A percentile compares a stretch with the other conserved stretches of the same genome.
Evolutionary conservation across 2,113 vertebrate genomes (phyloP).

Genomic region (Tetrax tetrax): DNA sequence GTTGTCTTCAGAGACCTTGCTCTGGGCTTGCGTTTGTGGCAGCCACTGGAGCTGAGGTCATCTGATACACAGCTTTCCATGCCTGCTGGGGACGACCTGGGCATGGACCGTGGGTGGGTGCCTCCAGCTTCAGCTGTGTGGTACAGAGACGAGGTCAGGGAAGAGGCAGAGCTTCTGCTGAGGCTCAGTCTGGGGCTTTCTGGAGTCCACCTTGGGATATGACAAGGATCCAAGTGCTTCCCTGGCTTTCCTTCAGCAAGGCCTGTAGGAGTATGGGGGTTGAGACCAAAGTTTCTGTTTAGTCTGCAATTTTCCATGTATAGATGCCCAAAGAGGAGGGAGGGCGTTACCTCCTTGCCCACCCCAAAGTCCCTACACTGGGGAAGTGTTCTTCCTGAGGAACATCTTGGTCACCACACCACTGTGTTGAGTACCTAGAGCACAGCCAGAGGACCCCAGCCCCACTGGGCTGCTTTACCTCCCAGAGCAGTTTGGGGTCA

Average conservation of each 20-base stretch:
- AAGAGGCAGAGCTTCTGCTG: not conserved
- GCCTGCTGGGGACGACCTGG: not conserved
- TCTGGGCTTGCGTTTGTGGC: not conserved
- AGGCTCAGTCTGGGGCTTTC: not conserved
- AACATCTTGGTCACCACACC: not conserved
- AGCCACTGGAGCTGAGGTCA: not conserved
- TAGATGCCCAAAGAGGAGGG: not conserved
- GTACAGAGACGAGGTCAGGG: not conserved
- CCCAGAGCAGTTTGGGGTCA: not conserved
- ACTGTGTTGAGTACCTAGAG: not conserved
- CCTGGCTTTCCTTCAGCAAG: not conserved
- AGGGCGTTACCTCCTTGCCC: no score
- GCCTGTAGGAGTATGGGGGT: not conserved
- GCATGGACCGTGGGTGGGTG: not conserved
- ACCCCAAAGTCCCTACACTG: not conserved
- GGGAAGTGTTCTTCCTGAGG: not conserved
- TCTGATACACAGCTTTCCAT: rapidly evolving
- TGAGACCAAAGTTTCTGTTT: not conserved
- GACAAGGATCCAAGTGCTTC: not conserved
- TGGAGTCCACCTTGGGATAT: not conserved
- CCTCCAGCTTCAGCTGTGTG: not conserved
- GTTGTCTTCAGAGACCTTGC: not conserved
- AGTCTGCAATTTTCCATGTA: not conserved
- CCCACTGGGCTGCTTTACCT: not conserved
- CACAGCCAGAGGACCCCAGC: not conserved